These are phyloP conservation scores for Corythoichthys intestinalis DNA, from an alignment of 2,113 vertebrate species.

Conservation along the genomic window DNA sequence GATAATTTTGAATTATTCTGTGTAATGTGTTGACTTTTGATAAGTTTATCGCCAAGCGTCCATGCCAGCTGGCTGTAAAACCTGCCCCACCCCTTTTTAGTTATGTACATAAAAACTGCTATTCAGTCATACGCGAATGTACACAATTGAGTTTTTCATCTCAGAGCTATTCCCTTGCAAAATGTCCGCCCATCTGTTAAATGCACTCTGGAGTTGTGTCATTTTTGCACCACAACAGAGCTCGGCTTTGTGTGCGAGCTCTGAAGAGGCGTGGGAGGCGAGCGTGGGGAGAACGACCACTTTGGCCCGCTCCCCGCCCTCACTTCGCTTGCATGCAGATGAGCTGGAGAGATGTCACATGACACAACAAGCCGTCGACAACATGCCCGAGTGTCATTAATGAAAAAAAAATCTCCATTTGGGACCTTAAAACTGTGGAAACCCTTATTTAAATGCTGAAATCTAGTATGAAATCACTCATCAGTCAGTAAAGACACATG, in stretches of 20 bases:
- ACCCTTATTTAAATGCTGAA: not conserved
- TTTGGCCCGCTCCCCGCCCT: not conserved
- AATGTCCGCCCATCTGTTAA: not conserved
- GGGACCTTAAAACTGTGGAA: not conserved
- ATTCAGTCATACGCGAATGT: not conserved
- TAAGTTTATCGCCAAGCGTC: no score
- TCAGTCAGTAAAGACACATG: not conserved
- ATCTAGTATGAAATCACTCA: not conserved
- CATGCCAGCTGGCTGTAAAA: no score
- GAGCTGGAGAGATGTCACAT: not conserved
- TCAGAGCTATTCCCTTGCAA: not conserved
- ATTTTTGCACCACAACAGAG: not conserved
- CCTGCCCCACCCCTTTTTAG: no score
- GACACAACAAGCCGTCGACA: not conserved
- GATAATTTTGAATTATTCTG: no score
- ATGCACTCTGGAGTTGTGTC: not conserved
- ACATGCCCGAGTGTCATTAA: not conserved
- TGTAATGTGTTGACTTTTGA: no score
- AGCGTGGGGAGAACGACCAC: not conserved
- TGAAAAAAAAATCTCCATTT: not conserved
- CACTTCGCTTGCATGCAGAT: not conserved
- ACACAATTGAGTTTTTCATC: not conserved
- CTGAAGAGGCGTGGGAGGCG: slow-evolving; percentile 2
- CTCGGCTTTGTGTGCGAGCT: not conserved
- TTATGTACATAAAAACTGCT: no score